Conservation (phyloP, 2,113 vertebrate genomes). For the Phalacrocorax carbo region DNA sequence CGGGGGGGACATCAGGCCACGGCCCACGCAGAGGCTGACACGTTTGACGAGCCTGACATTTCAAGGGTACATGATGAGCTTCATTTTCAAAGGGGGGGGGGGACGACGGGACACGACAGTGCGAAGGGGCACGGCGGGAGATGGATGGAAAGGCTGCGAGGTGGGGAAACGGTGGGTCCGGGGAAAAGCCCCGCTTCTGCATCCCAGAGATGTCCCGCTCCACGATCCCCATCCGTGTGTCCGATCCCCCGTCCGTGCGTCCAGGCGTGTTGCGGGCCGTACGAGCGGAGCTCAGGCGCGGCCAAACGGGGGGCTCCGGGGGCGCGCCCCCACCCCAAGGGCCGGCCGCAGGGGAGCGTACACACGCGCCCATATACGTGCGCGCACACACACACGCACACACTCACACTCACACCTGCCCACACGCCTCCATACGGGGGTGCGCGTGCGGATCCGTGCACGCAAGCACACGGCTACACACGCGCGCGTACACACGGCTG, state of each 20-base stretch:
- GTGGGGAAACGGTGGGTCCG: too few relatives aligned
- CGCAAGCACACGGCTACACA: too few relatives aligned
- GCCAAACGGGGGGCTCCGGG: too few relatives aligned
- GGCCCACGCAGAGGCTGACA: constrained; percentile 12
- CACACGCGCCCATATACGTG: too few relatives aligned
- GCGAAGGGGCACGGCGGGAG: neutral
- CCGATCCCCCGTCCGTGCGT: neutral
- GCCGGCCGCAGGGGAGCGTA: too few relatives aligned
- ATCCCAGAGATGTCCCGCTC: neutral
- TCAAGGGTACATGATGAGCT: neutral
- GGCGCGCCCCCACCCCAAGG: too few relatives aligned
- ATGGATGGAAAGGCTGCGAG: neutral
- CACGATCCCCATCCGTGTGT: neutral
- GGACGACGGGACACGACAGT: neutral
- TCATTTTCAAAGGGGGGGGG: neutral
- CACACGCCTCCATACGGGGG: neutral
- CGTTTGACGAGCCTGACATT: neutral
- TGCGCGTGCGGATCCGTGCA: too few relatives aligned
- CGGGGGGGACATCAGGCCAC: neutral
- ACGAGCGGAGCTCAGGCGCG: neutral
- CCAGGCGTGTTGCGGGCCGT: neutral
- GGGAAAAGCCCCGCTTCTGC: neutral
- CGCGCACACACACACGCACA: too few relatives aligned
- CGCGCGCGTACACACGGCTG: too few relatives aligned
- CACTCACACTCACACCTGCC: too few relatives aligned